phyloP scores from a whole-genome alignment of 1,140 invertebrate genomes.

The Drosophila triauraria region DNA sequence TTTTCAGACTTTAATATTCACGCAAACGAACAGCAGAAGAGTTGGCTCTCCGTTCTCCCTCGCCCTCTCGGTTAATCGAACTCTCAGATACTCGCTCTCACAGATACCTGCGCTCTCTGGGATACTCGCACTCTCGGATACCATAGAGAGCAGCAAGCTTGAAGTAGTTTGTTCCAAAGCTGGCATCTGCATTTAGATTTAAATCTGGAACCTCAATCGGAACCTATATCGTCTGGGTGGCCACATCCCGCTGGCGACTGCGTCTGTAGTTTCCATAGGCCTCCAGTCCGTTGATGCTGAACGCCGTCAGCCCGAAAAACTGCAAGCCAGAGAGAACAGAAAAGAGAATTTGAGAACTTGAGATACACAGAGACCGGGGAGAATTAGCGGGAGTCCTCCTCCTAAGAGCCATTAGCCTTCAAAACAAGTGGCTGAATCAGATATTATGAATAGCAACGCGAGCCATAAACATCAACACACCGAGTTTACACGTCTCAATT shows the following conservation, averaged over 20 bases:
- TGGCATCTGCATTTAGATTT: background rate
- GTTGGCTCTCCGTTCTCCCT: background rate
- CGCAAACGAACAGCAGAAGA: background rate
- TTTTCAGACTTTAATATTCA: constrained; percentile 16
- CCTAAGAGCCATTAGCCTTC: background rate
- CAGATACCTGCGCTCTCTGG: background rate
- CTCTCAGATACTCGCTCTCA: background rate
- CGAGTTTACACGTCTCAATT: background rate
- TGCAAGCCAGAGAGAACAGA: constrained; percentile 9
- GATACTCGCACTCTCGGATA: constrained; percentile 4
- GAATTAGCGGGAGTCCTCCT: background rate
- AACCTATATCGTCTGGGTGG: constrained; percentile 61
- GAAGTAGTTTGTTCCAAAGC: background rate
- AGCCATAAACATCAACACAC: background rate
- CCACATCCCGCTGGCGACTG: constrained; percentile 62
- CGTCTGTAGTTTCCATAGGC: constrained; percentile 55
- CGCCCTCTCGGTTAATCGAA: constrained; percentile 4
- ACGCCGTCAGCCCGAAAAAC: constrained; percentile 67
- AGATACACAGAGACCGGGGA: background rate
- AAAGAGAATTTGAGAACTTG: background rate
- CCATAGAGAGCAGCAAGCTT: background rate
- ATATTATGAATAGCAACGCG: background rate
- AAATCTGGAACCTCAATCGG: background rate
- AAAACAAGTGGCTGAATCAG: background rate
- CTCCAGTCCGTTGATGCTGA: constrained; percentile 65